Conservation (phyloP, 2,113 vertebrate species). For the Alexandromys fortis region DNA sequence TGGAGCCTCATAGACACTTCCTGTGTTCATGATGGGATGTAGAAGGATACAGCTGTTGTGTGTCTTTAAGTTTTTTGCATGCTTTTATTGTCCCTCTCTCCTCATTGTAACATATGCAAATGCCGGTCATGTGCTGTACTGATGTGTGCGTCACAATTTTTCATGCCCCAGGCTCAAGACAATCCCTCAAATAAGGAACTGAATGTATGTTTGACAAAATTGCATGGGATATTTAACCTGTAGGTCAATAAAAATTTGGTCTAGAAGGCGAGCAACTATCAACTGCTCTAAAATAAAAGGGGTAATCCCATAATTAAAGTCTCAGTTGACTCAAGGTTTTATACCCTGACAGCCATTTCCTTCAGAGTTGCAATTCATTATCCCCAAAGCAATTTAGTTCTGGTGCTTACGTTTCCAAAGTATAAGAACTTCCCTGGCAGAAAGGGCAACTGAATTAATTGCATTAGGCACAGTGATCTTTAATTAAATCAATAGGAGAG, state of each 20-base stretch:
- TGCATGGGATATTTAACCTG: background rate
- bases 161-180: background rate
- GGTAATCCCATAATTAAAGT: slow-evolving; percentile 57
- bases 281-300: background rate
- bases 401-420: background rate
- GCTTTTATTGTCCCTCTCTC: background rate
- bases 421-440: slow-evolving; percentile 42
- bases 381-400: slow-evolving; percentile 48
- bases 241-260: slow-evolving; percentile 59
- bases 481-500: slow-evolving; percentile 70
- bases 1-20: background rate
- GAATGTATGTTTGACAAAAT: slow-evolving; percentile 35
- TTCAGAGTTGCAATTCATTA: slow-evolving; percentile 74
- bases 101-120: background rate
- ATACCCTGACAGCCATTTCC: slow-evolving; percentile 68
- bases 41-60: background rate
- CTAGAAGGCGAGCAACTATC: slow-evolving; percentile 29
- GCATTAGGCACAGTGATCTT: slow-evolving; percentile 63
- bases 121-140: background rate
- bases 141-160: background rate
- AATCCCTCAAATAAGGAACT: background rate
- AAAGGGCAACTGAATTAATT: slow-evolving; percentile 67
- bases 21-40: background rate
- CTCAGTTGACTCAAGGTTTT: slow-evolving; percentile 66
- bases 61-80: background rate